Evolutionary conservation across 2,888 invertebrate genomes (phyloP), one percentile per base, ranked within the genome.

Genomic region (Campaea margaritaria): DNA sequence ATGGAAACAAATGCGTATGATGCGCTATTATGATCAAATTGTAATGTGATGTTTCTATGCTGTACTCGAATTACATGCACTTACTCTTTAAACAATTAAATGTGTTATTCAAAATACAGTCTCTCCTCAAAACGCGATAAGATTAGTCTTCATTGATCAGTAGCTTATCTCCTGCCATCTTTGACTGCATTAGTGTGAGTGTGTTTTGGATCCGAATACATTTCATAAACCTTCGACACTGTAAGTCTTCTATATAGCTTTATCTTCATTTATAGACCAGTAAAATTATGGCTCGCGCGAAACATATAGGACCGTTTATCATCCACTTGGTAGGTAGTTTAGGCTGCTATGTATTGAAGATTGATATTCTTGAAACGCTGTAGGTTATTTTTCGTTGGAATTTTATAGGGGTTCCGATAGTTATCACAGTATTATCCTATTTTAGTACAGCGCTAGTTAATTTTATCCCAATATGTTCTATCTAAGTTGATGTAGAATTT

Each of bases 211-310:
- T 15, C 11, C 42, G 14, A 9, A 7, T n/a, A 14, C 13, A 1
- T 9, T 31, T 31, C 8, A 31, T 31, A 31, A 31, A 51, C 7
- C 31, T 51, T 16, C 7, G 7, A 28, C 16, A 13, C 50, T 42
- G 50, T 42, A 34, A 50, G 41, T 28, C 34, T 74, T 74, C 74
- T 72, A n/a, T 82, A 31, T 82, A 86, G 86, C 86, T 85, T 87
- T 90, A 89, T 87, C 87, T 83, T 88, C 86, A 86, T 88, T 87
- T 87, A 89, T 86, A 86, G 87, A 83, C 83, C 84, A 84, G 85
- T 87, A 84, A 88, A 89, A 88, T 87, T 87, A 86, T 82, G 80
- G 78, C 81, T 75, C 78, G 78, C 74, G 82, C 82, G 80, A 82
- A 85, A 83, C 81, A 86, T 85, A 86, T 84, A 83, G 79, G 79